phyloP scores from a whole-genome alignment of 2,797 vertebrate species.

The Lutjanus argentimaculatus region DNA sequence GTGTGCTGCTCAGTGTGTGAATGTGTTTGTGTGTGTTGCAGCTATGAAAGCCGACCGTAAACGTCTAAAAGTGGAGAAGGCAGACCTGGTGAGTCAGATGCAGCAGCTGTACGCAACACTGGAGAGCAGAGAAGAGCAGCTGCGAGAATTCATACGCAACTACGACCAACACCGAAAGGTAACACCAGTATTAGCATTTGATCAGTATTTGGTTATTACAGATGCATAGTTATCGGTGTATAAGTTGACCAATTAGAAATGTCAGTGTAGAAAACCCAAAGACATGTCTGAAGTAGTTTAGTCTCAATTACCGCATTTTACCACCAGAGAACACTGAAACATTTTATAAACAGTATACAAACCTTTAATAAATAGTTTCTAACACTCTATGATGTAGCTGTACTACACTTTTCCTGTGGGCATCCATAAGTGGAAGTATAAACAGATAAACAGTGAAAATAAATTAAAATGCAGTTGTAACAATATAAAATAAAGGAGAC shows the following conservation, averaged over 20 bases:
- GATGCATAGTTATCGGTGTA: background rate
- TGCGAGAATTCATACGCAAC: conserved; percentile 97
- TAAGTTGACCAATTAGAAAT: background rate
- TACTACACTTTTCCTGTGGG: no score
- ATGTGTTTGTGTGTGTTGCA: conserved; percentile 71
- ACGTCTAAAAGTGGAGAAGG: conserved; percentile 95
- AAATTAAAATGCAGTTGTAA: background rate
- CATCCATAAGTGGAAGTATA: background rate
- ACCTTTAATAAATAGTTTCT: background rate
- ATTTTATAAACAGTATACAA: background rate
- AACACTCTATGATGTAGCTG: background rate
- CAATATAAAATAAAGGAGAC: background rate
- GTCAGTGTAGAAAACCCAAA: background rate
- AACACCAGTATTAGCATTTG: background rate
- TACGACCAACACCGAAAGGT: conserved; percentile 98
- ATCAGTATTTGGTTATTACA: background rate
- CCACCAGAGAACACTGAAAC: background rate
- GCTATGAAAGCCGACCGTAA: conserved; percentile 98
- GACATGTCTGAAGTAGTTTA: background rate
- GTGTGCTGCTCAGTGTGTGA: background rate
- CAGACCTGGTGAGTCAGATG: conserved; percentile 96
- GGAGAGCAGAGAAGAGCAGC: conserved; percentile 96
- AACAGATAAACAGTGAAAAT: background rate
- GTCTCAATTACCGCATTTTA: background rate
- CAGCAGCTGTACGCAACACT: conserved; percentile 97